Base-by-base conservation (phyloP, 2,113 vertebrate species). In the Struthidea cinerea region DNA sequence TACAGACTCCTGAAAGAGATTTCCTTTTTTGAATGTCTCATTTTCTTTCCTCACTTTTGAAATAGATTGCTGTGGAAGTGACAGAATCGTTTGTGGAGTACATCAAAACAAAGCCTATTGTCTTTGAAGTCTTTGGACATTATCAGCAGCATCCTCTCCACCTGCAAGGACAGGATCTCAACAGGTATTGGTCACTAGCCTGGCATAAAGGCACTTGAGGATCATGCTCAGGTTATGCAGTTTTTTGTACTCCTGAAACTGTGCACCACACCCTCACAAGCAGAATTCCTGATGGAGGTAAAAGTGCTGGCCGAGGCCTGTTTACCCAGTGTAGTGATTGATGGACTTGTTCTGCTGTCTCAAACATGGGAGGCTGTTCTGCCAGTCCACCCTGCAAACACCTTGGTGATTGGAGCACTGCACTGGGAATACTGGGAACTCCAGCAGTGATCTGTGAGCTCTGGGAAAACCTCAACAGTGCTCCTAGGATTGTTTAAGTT, bases 91-190 rank as follows among this genome's bases (percentile, higher is more conserved):
- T 99, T 94, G 99, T 99, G 67, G 99, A 99, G 55, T 99, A 99
- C 89, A 99, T 99, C 96, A 99, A 99, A 98, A 98, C 96, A 75
- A 99, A 99, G 59, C 99, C 99, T 5, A 98, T 99, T 22, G 99
- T 99, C 67, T 99, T 99, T 96, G 99, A 99, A 94, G 99, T 99
- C 84, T 99, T 99, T 46, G 99, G 99, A 3, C 99, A 99, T 96
- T 99, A 99, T 88, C 99, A 99, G 97, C 99, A 99, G 94, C 99
- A 99, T 77, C 99, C 99, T 10, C 98, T 98, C 56, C 98, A 99
- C 80, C 94, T 98, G 50, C 99, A 99, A 49, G 99, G 99, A 30
- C 99, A 99, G 96, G 99, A 99, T 68, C 96, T 99, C 64, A 98
- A 96, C 97, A 99, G 99, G 99, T 99, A 94, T 24, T 96, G 89